Base-by-base conservation (phyloP, 64 coral and sea anemone species). In the Hydrozoanthus tunicans region DNA sequence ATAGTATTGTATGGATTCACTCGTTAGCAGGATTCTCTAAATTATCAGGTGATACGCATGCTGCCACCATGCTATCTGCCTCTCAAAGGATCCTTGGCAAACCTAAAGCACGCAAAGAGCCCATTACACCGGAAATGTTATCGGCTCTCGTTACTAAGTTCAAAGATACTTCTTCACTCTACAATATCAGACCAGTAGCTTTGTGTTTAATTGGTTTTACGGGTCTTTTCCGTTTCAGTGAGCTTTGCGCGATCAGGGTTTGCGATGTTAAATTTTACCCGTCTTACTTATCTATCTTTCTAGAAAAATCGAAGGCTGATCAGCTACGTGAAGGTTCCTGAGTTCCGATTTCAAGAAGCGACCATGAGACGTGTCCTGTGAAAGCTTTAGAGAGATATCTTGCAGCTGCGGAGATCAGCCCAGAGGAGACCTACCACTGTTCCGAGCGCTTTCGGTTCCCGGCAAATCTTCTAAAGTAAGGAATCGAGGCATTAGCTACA, bases 221-320 rank as follows among this genome's bases (percentile, higher is more conserved):
- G 14, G 91, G 63, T 27, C 89, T 92, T 75, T 77, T 92, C 13
- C 65, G 90, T 7, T 95, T 95, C 63, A 89, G 65, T 69, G 93
- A 89, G 64, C 59, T 89, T 51, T 81, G 77, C 26, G 58, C 53
- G 26, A 81, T 95, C 71, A 75, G 69, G 55, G 61, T 56, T 72
- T 80, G 89, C 13, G 81, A 91, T 85, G 62, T 95, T 72, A 86
- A 66, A 6, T 75, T 89, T 70, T 59, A 68, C 52, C 60, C 70
- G 14, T 75, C 81, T 53, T 81, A 86, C 59, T 77, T 65, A 14
- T 89, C 83, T 59, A 82, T 94, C 62, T 94, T 90, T 61, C 13
- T 90, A 89, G 90, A 91, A 89, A 91, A 90, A 12, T 95, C 83
- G 9, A 95, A 92, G 65, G 62, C 67, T 27, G 94, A 92, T 26